phyloP scores from a whole-genome alignment of 2,797 vertebrate species.

The Myripristis murdjan region DNA sequence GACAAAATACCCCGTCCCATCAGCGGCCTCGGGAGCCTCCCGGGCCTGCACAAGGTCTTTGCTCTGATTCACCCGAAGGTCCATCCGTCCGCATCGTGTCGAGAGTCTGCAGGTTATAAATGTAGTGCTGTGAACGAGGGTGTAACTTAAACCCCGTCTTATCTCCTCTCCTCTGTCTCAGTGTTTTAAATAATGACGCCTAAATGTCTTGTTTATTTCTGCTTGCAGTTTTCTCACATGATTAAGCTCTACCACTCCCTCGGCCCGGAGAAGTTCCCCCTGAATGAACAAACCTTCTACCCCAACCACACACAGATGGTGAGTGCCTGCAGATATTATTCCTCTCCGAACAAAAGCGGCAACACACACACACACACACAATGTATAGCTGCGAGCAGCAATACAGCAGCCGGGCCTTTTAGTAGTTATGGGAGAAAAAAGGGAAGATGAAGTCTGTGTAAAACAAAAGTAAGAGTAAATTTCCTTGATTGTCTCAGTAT shows the following conservation, averaged over 20 bases:
- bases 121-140: slow-evolving; percentile 9
- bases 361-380: no score
- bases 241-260: slow-evolving; percentile 95
- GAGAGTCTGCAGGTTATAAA: neutral
- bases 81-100: no score
- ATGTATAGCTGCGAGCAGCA: no score
- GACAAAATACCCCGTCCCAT: slow-evolving; percentile 25
- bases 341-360: no score
- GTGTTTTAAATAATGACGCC: neutral
- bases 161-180: neutral
- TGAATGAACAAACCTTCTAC: slow-evolving; percentile 97
- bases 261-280: slow-evolving; percentile 95
- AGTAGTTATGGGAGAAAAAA: no score
- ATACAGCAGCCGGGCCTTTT: no score
- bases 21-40: no score
- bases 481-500: no score
- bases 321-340: slow-evolving; percentile 78
- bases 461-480: no score
- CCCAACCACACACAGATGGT: slow-evolving; percentile 97
- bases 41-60: no score
- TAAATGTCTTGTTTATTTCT: slow-evolving; percentile 55
- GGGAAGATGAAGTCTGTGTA: no score
- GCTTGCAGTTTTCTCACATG: slow-evolving; percentile 94
- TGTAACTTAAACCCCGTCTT: neutral
- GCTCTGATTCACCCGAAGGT: no score